A percentile compares a stretch with the other conserved stretches of the same genome.
Conservation (phyloP, 2,113 vertebrate genomes). For the Oceanodroma tethys region DNA sequence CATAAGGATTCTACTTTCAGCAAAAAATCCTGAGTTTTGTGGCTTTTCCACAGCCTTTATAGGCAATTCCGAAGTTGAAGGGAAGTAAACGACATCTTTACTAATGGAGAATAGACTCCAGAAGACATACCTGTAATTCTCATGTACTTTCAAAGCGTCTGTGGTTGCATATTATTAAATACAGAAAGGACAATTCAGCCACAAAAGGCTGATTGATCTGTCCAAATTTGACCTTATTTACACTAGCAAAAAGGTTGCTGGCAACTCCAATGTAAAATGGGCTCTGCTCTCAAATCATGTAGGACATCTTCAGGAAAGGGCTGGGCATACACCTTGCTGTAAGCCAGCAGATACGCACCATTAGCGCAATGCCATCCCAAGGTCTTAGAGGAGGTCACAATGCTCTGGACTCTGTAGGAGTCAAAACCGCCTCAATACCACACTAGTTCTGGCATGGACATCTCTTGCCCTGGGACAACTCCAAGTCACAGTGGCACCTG, state of each 20-base stretch:
- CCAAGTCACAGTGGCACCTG: rapidly evolving
- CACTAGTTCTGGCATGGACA: background rate
- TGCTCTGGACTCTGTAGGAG: background rate
- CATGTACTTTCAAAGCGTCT: background rate
- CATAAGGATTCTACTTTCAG: background rate
- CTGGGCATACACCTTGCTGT: background rate
- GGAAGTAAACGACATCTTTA: background rate
- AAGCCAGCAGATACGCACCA: background rate
- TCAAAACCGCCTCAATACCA: background rate
- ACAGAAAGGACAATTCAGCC: background rate
- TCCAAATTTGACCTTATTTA: background rate
- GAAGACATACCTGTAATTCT: background rate
- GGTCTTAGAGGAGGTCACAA: background rate
- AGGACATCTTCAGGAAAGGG: background rate
- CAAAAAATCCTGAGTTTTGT: background rate
- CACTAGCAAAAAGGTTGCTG: background rate
- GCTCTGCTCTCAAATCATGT: background rate
- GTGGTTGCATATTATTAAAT: background rate
- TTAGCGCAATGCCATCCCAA: background rate
- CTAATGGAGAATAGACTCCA: background rate
- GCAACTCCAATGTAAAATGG: background rate
- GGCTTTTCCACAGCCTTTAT: background rate
- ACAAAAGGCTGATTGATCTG: background rate
- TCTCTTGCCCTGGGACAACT: background rate
- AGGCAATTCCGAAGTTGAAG: background rate